Conservation (phyloP, 1,140 invertebrate genomes). For the Drosophila nigromelanica region DNA sequence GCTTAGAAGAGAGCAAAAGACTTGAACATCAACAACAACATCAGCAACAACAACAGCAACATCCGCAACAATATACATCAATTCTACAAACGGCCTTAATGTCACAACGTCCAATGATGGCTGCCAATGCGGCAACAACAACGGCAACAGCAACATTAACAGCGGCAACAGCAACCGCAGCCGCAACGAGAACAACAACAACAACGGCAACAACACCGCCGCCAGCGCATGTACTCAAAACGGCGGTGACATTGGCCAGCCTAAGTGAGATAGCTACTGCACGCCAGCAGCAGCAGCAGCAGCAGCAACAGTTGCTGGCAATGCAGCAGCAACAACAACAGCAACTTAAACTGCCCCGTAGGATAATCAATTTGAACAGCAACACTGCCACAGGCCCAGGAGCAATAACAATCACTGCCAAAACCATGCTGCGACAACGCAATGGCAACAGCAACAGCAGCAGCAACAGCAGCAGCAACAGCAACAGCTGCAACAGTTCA, state of each 20-base stretch:
- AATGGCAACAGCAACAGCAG: conserved; percentile 35
- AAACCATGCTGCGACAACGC: conserved; percentile 27
- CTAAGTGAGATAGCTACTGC: conserved; percentile 77
- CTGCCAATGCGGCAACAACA: conserved; percentile 45
- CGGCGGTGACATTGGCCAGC: conserved; percentile 77
- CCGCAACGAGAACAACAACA: conserved; percentile 17
- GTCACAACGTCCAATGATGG: conserved; percentile 66
- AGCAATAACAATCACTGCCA: conserved; percentile 47
- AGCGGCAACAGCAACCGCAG: conserved; percentile 8
- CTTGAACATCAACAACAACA: conserved; percentile 68
- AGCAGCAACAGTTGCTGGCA: conserved; percentile 54
- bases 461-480: conserved; percentile 23
- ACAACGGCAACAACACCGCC: conserved; percentile 54
- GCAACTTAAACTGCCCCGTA: conserved; percentile 61
- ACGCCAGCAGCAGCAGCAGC: conserved; percentile 66
- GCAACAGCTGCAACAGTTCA: conserved; percentile 36
- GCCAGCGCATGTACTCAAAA: conserved; percentile 76
- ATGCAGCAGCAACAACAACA: conserved; percentile 53
- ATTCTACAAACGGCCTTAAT: conserved; percentile 81
- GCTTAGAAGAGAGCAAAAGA: conserved; percentile 77
- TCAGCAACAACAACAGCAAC: conserved; percentile 55
- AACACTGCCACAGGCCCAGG: conserved; percentile 46
- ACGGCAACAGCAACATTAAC: conserved; percentile 22
- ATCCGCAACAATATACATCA: conserved; percentile 74
- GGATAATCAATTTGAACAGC: conserved; percentile 67